Evolutionary conservation across 2,888 invertebrate species (phyloP).

Genomic region (Dicyrtoma fusca): DNA sequence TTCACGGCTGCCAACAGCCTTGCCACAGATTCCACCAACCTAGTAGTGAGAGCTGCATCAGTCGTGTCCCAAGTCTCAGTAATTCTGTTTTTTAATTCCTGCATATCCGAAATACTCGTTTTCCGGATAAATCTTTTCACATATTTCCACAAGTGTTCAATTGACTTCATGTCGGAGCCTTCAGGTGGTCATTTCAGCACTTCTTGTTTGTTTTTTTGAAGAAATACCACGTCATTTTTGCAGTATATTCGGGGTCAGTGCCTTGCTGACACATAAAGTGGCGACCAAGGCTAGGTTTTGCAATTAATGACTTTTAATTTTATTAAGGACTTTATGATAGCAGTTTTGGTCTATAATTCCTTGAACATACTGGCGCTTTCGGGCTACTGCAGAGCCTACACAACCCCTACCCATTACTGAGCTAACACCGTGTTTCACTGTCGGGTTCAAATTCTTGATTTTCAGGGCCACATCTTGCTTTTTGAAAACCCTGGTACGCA

Average conservation of each 20-base stretch:
- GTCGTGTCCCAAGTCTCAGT: no score
- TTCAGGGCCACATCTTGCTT: conserved; percentile 29
- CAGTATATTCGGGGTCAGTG: conserved; percentile 23
- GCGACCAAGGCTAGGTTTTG: no score
- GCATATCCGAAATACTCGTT: neutral
- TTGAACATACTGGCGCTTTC: conserved; percentile 10
- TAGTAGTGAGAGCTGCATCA: no score
- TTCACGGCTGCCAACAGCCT: no score
- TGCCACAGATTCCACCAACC: no score
- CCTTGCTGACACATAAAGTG: neutral
- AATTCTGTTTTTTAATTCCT: neutral
- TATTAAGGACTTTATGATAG: no score
- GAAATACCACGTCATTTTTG: neutral
- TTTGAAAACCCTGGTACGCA: conserved; percentile 10
- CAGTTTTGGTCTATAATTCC: conserved; percentile 5
- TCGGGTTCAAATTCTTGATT: conserved; percentile 15
- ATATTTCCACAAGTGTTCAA: conserved; percentile 8
- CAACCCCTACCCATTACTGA: conserved; percentile 33
- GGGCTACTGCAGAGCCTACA: conserved; percentile 6
- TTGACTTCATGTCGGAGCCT: conserved; percentile 32
- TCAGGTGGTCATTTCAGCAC: conserved; percentile 36
- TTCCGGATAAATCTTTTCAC: no score
- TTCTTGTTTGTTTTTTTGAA: conserved; percentile 22
- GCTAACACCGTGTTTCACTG: conserved; percentile 32
- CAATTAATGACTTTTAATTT: no score